phyloP scores from a whole-genome alignment of 2,797 vertebrate species.

The Anguilla pacifica region DNA sequence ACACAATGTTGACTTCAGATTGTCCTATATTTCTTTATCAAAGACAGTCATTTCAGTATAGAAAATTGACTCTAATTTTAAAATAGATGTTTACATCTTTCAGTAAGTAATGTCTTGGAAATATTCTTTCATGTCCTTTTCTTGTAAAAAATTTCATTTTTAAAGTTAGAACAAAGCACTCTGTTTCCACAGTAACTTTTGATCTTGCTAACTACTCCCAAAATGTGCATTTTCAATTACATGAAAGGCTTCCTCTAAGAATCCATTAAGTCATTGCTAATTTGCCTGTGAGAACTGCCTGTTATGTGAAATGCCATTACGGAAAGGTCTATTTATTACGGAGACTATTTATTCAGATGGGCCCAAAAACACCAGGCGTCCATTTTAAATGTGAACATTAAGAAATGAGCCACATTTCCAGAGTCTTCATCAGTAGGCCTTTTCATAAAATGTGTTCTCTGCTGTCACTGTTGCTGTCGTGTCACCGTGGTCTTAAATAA shows the following conservation, averaged over 20 bases:
- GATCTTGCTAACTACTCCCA: background rate
- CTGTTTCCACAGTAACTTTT: background rate
- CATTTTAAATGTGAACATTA: background rate
- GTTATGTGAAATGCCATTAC: background rate
- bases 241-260: background rate
- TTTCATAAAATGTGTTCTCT: no score
- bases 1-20: background rate
- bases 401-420: background rate
- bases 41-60: background rate
- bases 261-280: background rate
- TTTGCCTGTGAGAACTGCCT: background rate
- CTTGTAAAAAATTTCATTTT: background rate
- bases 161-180: background rate
- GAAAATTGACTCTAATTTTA: background rate
- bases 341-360: background rate
- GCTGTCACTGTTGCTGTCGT: no score
- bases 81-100: background rate
- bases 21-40: background rate
- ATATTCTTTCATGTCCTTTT: background rate
- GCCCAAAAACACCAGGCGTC: background rate
- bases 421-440: background rate
- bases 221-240: background rate
- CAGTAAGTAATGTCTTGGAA: background rate
- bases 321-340: background rate
- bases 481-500: background rate